Evolutionary conservation across 2,888 invertebrate genomes (phyloP), one percentile per base, ranked within the genome.

Genomic region (Chrysolina oricalcia): DNA sequence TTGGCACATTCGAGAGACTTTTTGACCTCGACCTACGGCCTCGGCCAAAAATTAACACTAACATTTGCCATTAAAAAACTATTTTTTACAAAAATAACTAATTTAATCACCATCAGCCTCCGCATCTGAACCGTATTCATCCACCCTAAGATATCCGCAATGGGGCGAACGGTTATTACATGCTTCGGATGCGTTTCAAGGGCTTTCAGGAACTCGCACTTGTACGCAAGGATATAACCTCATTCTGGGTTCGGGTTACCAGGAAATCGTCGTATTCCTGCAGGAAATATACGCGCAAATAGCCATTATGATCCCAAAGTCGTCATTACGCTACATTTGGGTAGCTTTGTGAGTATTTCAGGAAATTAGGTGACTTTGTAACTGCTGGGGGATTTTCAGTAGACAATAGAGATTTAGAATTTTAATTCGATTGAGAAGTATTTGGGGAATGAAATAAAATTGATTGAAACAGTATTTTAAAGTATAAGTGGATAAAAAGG

Each of bases 221-320:
- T 23, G 56, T 56, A 56, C 56, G 23, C 56, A 23, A 66, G 66
- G 48, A 66, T 65, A 21, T 48, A 23, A 46, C 21, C 66, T 66
- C 27, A 66, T 66, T 66, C 35, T 17, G 17, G 35, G 27, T 35
- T 67, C 48, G 59, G 63, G 72, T 75, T 68, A 71, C 66, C 74
- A 77, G 80, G 81, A 81, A 80, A 81, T 80, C 73, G 76, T 69
- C 59, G 62, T 72, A 75, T 76, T 81, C 77, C 77, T 74, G 65
- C 63, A 78, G 74, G 78, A 71, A 68, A 79, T 74, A 72, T 71
- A 46, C 46, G 76, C 74, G 74, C 67, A 74, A 79, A 77, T 77
- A 68, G 77, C 74, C 66, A 71, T 77, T 73, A 74, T 77, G 74
- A 79, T 53, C 77, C 68, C 69, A 46, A 73, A 66, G 73, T 68